Evolutionary conservation across 2,797 vertebrate genomes (phyloP).

Genomic region (Champsocephalus esox): DNA sequence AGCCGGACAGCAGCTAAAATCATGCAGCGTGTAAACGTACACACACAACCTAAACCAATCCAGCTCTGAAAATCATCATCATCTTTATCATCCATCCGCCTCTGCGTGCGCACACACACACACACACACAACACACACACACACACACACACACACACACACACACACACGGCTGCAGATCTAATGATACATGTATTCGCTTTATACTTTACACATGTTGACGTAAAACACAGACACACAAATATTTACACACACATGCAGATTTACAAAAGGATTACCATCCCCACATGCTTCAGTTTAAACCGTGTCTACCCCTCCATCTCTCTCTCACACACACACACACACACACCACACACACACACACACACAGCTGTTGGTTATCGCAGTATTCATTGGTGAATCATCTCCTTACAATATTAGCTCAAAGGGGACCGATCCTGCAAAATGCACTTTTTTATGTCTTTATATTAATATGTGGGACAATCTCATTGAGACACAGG

Average conservation of each 20-base stretch:
- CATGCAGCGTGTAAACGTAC: background rate
- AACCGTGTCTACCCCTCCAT: background rate
- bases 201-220: conserved; percentile 35
- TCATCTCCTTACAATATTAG: conserved; percentile 9
- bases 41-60: conserved; percentile 27
- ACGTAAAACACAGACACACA: conserved; percentile 16
- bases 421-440: background rate
- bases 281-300: conserved; percentile 4
- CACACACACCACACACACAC: conserved; percentile 19
- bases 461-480: too few species aligned
- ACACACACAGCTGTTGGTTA: conserved; percentile 24
- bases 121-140: too few species aligned
- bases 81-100: background rate
- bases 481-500: too few species aligned
- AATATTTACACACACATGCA: conserved; percentile 25
- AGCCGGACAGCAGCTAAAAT: conserved; percentile 11
- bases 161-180: background rate
- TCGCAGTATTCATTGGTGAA: conserved; percentile 14
- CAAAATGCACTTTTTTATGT: too few species aligned
- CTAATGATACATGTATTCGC: conserved; percentile 3
- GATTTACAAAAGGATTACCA: conserved; percentile 46
- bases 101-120: too few species aligned
- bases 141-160: too few species aligned
- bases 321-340: conserved; percentile 21
- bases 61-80: conserved; percentile 27